phyloP scores from a whole-genome alignment of 2,797 vertebrate genomes.

The Carcharodon carcharias region DNA sequence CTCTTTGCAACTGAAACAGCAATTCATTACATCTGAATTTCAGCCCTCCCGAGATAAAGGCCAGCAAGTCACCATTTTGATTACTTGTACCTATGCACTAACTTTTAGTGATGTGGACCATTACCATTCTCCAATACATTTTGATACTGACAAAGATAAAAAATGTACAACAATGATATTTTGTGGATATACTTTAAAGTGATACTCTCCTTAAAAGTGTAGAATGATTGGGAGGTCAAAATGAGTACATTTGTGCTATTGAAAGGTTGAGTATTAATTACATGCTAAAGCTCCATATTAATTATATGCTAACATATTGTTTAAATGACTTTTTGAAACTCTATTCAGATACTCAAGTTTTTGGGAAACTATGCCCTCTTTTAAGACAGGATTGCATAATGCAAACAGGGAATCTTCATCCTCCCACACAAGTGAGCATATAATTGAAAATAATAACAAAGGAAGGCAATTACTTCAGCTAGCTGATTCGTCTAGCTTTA shows the following conservation, averaged over 20 bases:
- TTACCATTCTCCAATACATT: not conserved
- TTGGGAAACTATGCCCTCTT: not conserved
- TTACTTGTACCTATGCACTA: not conserved
- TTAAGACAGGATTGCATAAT: not conserved
- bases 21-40: not conserved
- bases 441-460: not conserved
- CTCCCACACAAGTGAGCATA: not conserved
- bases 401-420: not conserved
- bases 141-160: not conserved
- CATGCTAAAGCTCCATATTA: not conserved
- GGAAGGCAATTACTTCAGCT: not conserved
- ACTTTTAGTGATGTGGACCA: not conserved
- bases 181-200: not conserved
- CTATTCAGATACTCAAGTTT: not conserved
- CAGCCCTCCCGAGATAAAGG: not conserved
- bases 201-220: not conserved
- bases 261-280: not conserved
- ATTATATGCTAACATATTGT: not conserved
- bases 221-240: not conserved
- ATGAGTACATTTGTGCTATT: not conserved
- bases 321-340: not conserved
- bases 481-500: constrained; percentile 12
- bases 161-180: not conserved
- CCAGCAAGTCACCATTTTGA: not conserved
- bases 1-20: not conserved